Evolutionary conservation across 1,140 invertebrate species (phyloP), one percentile per base, ranked within the genome.

Genomic region (Nasonia longicornis): DNA sequence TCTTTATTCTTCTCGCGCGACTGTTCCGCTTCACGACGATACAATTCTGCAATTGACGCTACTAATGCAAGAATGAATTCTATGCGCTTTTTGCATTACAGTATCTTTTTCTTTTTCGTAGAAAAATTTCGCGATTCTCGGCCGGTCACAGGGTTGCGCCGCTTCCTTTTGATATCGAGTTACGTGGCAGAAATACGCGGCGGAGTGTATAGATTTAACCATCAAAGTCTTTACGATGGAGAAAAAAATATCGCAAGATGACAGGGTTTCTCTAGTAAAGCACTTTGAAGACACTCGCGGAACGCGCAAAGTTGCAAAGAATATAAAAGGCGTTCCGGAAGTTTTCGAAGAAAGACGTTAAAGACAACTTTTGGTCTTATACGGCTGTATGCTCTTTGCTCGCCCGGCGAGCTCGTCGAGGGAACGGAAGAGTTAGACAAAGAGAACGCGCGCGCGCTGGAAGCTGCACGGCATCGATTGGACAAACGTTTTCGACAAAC

Each of bases 291-390:
- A 52, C 26, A 75, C 63, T 58, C 69, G 26, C 14, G 12, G 20
- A 11, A 35, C 31, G 64, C 42, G 4, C 69, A 69, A 80, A 74
- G 63, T 69, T 80, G 74, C 63, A 45, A 35, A 52, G 42, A 70
- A 58, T 75, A 75, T 80, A 69, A 75, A 80, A 75, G 42, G n/a
- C 20, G 70, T 29, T 73, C 71, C 64, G 31, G 31, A 31, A 29
- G 26, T 69, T 69, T 31, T 67, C 12, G 22, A 16, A 67, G 64
- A 29, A 76, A 64, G 69, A 38, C 35, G 22, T 76, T 76, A 66
- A 76, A 76, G 31, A 64, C 16, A 42, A 26, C 4, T 58, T 66
- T 71, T 20, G 58, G 26, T 52, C 66, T 69, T 69, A 35, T 35
- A 31, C 16, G 14, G 48, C 12, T 48, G 29, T 8, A 14, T 20